Conservation (phyloP, 2,888 invertebrate genomes). For the Napeogenes sylphis region DNA sequence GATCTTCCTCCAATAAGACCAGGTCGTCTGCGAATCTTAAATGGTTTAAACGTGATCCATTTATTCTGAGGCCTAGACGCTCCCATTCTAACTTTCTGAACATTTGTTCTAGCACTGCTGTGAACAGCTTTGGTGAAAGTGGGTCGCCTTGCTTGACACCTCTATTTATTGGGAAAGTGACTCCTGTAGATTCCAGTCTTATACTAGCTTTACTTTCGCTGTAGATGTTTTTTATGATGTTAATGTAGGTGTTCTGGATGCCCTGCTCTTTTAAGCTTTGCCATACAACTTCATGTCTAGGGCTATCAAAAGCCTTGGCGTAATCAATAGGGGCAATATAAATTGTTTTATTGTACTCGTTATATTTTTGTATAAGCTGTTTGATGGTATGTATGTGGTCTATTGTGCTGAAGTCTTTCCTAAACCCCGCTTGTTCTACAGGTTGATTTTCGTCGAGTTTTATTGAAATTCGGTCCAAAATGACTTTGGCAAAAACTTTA, state of each 20-base stretch:
- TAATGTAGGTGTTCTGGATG: conserved; percentile 13
- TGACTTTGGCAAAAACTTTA: conserved; percentile 25
- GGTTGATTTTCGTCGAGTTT: conserved; percentile 23
- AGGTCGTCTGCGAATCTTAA: conserved; percentile 12
- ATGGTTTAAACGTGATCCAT: conserved; percentile 3
- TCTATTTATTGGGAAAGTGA: conserved; percentile 7
- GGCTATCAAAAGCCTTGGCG: conserved; percentile 23
- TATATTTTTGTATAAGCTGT: conserved; percentile 26
- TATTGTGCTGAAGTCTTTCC: conserved; percentile 25
- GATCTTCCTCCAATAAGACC: not conserved
- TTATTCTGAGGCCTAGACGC: not conserved
- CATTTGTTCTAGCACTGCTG: not conserved
- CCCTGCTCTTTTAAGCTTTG: conserved; percentile 21
- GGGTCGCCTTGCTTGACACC: conserved; percentile 4
- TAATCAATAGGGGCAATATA: conserved; percentile 26
- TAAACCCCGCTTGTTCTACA: conserved; percentile 32
- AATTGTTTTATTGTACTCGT: conserved; percentile 19
- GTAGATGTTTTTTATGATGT: conserved; percentile 24
- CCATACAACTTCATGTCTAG: conserved; percentile 21
- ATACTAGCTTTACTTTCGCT: conserved; percentile 12
- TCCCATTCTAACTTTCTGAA: conserved; percentile 8
- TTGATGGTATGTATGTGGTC: conserved; percentile 29
- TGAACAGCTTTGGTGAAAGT: conserved; percentile 2
- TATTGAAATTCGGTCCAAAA: conserved; percentile 10
- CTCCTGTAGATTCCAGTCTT: conserved; percentile 5